Conservation (phyloP, 2,113 vertebrate genomes). For the Hippocampus abdominalis region DNA sequence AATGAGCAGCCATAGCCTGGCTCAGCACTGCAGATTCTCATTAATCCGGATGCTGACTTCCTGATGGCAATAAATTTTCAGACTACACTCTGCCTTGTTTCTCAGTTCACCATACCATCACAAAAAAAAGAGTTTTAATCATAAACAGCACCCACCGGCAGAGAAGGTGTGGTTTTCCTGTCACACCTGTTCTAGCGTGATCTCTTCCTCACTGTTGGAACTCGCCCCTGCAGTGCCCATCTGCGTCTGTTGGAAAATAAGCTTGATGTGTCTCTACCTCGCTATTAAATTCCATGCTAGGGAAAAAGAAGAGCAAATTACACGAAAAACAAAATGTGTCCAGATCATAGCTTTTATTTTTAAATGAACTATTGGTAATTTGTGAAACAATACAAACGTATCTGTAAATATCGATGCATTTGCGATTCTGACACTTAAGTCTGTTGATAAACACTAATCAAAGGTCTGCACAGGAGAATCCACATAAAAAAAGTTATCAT, state of each 20-base stretch:
- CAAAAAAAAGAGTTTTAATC: conserved; percentile 36
- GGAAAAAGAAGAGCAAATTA: conserved; percentile 27
- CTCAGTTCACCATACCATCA: conserved; percentile 20
- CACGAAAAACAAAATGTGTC: conserved; percentile 15
- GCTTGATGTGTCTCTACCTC: conserved; percentile 14
- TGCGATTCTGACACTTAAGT: background rate
- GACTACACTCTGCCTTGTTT: conserved; percentile 34
- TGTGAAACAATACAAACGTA: background rate
- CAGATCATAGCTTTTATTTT: conserved; percentile 17
- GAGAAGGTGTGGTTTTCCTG: conserved; percentile 32
- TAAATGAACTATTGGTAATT: background rate
- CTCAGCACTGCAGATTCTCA: conserved; percentile 53
- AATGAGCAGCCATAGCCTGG: conserved; percentile 54
- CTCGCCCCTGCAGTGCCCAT: conserved; percentile 36
- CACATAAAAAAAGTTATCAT: background rate
- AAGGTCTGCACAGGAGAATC: background rate
- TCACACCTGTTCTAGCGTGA: conserved; percentile 42
- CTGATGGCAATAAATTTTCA: conserved; percentile 59
- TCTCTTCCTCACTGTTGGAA: conserved; percentile 22
- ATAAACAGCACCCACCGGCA: conserved; percentile 26
- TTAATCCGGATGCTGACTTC: conserved; percentile 52
- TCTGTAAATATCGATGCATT: background rate
- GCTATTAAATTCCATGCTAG: conserved; percentile 11
- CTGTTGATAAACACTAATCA: background rate
- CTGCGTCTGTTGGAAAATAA: conserved; percentile 34